These are phyloP conservation scores for Alfaro cultratus DNA, from an alignment of 2,797 vertebrate species.

Conservation along the genomic window DNA sequence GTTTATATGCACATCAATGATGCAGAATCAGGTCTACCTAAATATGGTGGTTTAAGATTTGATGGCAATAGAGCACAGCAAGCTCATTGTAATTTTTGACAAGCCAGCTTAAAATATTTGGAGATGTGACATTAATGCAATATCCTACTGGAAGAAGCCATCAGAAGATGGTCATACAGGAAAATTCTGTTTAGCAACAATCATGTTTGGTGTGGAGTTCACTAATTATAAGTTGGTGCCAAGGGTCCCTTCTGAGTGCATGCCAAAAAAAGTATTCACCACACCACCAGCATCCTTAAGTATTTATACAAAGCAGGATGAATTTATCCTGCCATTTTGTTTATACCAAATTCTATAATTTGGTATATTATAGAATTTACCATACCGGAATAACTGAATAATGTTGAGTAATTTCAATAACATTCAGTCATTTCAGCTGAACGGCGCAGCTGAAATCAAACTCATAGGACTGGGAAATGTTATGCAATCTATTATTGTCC, in stretches of 20 bases:
- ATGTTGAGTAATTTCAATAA: background rate
- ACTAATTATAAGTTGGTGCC: background rate
- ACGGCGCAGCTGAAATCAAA: background rate
- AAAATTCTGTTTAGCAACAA: background rate
- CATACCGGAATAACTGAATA: too few species aligned
- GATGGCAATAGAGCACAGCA: background rate
- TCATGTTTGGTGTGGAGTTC: background rate
- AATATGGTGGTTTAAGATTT: background rate
- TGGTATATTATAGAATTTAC: too few species aligned
- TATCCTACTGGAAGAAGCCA: conserved; percentile 55
- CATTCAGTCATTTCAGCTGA: background rate
- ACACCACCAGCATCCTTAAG: background rate
- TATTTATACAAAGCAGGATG: background rate
- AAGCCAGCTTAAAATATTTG: background rate
- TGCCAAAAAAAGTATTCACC: background rate
- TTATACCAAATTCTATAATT: too few species aligned
- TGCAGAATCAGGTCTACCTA: background rate
- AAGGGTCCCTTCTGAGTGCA: background rate
- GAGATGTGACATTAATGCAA: conserved; percentile 9
- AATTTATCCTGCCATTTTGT: background rate
- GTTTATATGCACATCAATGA: background rate
- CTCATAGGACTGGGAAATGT: background rate
- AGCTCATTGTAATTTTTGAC: background rate
- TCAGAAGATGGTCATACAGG: conserved; percentile 37
- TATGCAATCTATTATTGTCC: background rate